Evolutionary conservation across 2,797 vertebrate genomes (phyloP).

Genomic region (Mus caroli): DNA sequence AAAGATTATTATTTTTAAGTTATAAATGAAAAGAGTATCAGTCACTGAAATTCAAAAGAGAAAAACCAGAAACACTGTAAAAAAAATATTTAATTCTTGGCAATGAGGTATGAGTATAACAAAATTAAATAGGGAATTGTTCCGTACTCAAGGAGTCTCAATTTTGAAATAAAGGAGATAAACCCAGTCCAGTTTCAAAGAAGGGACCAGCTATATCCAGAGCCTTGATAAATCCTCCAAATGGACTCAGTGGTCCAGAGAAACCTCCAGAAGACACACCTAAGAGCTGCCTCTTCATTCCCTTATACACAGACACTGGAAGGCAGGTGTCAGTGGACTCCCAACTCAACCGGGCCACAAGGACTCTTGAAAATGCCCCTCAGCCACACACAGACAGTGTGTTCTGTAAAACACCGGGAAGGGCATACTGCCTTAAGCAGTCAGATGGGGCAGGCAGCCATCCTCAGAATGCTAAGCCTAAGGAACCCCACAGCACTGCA

Average conservation of each 20-base stretch:
- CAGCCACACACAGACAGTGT: neutral
- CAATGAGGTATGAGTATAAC: neutral
- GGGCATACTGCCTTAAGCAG: neutral
- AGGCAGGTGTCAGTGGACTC: neutral
- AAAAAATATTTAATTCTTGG: neutral
- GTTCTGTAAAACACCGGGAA: neutral
- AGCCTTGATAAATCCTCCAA: neutral
- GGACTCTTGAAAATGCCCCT: neutral
- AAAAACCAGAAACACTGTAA: neutral
- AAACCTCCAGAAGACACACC: neutral
- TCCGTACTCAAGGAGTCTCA: neutral
- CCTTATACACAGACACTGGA: neutral
- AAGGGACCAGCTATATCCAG: neutral
- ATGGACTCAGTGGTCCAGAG: neutral
- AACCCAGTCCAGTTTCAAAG: neutral
- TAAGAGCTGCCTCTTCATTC: neutral
- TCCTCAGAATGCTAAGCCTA: neutral
- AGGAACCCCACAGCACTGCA: neutral
- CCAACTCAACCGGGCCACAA: neutral
- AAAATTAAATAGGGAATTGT: neutral
- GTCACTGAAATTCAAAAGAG: neutral
- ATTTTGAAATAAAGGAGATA: neutral
- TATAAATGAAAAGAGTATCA: neutral
- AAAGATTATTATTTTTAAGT: neutral
- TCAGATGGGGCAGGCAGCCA: neutral